A percentile compares a stretch with the other conserved stretches of the same genome.
Evolutionary conservation across 2,113 vertebrate genomes (phyloP).

Genomic region (Chionodraco myersi): DNA sequence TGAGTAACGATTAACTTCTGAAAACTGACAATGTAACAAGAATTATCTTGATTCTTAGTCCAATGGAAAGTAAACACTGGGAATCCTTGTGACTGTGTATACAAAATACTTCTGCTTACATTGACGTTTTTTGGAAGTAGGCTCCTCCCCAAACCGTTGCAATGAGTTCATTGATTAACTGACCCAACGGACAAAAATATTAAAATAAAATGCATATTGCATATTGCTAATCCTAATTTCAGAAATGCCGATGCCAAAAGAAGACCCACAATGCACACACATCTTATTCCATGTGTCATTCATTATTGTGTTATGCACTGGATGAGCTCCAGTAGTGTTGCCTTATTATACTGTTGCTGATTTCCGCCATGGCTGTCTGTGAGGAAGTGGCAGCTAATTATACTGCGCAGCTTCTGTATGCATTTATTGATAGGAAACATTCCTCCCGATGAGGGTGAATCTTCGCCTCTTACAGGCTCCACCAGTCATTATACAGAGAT

Average conservation of each 20-base stretch:
- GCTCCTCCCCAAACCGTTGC: background rate
- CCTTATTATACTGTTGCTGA: conserved; percentile 1
- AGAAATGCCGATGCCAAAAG: background rate
- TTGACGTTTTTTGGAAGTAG: background rate
- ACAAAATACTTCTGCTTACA: background rate
- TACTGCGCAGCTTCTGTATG: background rate
- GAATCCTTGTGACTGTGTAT: no score
- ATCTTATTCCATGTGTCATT: background rate
- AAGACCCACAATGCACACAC: background rate
- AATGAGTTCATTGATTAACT: background rate
- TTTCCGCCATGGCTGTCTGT: background rate
- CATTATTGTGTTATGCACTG: background rate
- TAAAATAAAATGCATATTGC: background rate
- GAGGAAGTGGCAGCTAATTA: conserved; percentile 28
- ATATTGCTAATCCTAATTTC: conserved; percentile 1
- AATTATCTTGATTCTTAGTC: background rate
- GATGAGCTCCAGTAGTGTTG: conserved; percentile 12
- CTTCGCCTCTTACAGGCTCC: background rate
- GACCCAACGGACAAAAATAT: background rate
- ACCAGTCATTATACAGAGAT: background rate
- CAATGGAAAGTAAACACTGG: no score
- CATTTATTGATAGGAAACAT: background rate
- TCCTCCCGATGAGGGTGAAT: background rate
- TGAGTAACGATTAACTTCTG: no score
- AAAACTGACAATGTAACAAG: no score